These are phyloP conservation scores for Helobdella robusta DNA, from an alignment of 2,888 invertebrate species.

Conservation along the genomic window DNA sequence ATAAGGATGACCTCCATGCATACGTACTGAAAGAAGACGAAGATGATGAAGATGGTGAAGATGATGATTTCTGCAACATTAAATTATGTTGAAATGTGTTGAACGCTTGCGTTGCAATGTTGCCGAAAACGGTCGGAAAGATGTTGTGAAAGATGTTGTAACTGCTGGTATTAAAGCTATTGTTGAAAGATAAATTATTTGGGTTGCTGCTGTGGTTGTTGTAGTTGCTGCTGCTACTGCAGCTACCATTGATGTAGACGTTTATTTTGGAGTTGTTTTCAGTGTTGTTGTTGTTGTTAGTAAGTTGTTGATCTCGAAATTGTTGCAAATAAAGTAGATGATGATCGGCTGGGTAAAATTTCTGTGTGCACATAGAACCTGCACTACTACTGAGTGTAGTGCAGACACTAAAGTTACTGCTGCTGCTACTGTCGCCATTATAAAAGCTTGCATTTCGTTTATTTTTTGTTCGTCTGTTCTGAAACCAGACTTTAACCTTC, in stretches of 20 bases:
- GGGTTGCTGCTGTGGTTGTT: neutral
- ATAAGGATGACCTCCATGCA: too few species aligned
- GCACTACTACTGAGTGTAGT: too few species aligned
- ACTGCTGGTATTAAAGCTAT: neutral
- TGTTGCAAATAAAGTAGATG: too few species aligned
- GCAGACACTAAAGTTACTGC: neutral
- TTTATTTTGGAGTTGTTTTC: neutral
- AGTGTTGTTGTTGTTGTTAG: neutral
- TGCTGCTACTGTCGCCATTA: neutral
- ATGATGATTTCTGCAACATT: too few species aligned
- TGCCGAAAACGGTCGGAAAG: too few species aligned
- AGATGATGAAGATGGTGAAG: too few species aligned
- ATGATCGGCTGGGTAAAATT: too few species aligned
- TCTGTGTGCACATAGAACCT: too few species aligned
- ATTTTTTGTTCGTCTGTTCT: slow-evolving; percentile 66
- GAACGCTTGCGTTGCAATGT: neutral
- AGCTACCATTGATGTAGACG: neutral
- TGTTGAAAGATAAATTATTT: neutral
- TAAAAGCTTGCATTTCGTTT: neutral
- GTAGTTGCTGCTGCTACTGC: neutral
- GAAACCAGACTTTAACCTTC: slow-evolving; percentile 48
- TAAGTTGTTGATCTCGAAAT: too few species aligned
- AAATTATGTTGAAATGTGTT: too few species aligned
- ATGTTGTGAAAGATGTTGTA: neutral
- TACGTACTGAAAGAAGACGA: too few species aligned